Evolutionary conservation across 2,888 invertebrate species (phyloP).

Genomic region (Dicranocentrus wangi): DNA sequence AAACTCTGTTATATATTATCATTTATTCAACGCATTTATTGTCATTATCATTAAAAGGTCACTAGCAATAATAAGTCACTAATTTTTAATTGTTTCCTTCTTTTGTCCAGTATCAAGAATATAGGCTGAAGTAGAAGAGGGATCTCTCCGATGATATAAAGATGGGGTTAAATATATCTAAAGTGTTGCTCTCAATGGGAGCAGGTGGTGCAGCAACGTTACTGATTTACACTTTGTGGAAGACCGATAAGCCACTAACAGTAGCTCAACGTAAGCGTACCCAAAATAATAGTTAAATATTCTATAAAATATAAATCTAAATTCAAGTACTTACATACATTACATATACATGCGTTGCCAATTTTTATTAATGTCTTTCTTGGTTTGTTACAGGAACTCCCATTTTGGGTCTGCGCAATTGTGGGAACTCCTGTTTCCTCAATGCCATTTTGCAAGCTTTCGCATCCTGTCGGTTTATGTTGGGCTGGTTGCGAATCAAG

Average conservation of each 20-base stretch:
- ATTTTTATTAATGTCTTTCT: too few species aligned
- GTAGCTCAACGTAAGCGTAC: background rate
- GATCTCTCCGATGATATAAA: too few species aligned
- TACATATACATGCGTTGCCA: too few species aligned
- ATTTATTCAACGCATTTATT: too few species aligned
- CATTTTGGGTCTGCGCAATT: slow-evolving; percentile 85
- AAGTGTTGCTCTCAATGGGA: slow-evolving; percentile 44
- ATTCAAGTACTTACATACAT: background rate
- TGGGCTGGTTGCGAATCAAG: slow-evolving; percentile 83
- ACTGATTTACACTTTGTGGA: slow-evolving; percentile 36
- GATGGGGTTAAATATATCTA: slow-evolving; percentile 52
- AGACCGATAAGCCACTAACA: background rate
- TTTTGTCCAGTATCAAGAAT: too few species aligned
- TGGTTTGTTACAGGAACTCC: background rate
- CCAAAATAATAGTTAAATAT: too few species aligned
- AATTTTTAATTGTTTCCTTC: too few species aligned
- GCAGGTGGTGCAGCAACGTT: slow-evolving; percentile 45
- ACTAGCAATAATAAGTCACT: too few species aligned
- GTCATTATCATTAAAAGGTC: too few species aligned
- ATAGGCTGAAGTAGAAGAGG: too few species aligned
- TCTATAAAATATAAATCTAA: too few species aligned
- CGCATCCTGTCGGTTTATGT: slow-evolving; percentile 89
- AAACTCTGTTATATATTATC: too few species aligned
- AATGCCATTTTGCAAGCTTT: slow-evolving; percentile 93
- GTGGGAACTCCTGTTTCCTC: slow-evolving; percentile 93